phyloP scores from a whole-genome alignment of 2,888 invertebrate species.

The Synergus laeviventris region DNA sequence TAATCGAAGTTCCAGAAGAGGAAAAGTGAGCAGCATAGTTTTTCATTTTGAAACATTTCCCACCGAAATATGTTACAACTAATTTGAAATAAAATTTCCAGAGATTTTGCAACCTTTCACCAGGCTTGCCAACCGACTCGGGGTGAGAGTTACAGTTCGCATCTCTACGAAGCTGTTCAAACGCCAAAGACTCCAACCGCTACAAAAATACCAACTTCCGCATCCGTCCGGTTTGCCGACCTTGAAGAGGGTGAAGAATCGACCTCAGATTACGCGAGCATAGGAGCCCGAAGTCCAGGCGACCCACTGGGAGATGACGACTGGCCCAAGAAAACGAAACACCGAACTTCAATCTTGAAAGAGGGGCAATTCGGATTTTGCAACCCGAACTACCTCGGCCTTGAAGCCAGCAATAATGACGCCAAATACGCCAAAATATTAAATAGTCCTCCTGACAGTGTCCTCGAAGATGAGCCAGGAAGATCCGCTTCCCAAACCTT shows the following conservation, averaged over 20 bases:
- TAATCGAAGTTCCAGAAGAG: conserved; percentile 72
- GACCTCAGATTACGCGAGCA: conserved; percentile 87
- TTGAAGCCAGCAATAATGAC: conserved; percentile 77
- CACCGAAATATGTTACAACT: not conserved
- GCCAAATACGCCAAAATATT: conserved; percentile 76
- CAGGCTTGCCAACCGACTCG: conserved; percentile 78
- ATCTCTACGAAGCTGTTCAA: conserved; percentile 79
- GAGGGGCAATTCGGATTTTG: conserved; percentile 83
- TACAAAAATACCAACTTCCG: conserved; percentile 77
- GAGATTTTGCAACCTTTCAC: conserved; percentile 77
- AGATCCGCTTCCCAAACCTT: conserved; percentile 72
- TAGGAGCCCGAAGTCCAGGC: conserved; percentile 79
- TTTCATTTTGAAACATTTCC: not conserved
- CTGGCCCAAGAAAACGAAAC: conserved; percentile 61
- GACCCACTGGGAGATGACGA: conserved; percentile 74
- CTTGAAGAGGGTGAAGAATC: conserved; percentile 80
- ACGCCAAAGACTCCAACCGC: conserved; percentile 74
- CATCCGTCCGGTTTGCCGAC: conserved; percentile 80
- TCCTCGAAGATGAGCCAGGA: conserved; percentile 78
- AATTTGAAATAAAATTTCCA: conserved; percentile 50
- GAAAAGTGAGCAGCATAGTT: conserved; percentile 55
- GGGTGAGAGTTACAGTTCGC: conserved; percentile 79
- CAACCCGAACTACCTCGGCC: conserved; percentile 86
- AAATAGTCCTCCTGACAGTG: conserved; percentile 82
- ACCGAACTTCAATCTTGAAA: conserved; percentile 64